Conservation (phyloP, 2,888 invertebrate genomes). For the Scrobipalpa costella region DNA sequence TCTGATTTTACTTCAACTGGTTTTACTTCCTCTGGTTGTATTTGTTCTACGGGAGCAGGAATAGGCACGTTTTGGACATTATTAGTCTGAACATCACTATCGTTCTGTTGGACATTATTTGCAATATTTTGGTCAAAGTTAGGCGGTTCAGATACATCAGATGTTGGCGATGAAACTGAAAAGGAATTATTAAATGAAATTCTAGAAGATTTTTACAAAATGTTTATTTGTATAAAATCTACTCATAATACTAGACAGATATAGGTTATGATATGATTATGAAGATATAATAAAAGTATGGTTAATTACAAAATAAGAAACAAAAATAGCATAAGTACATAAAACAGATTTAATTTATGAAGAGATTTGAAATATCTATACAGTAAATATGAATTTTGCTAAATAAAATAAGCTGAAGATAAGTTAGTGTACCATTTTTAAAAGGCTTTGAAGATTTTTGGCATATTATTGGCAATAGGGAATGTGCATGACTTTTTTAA, state of each 20-base stretch:
- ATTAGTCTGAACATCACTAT: constrained; percentile 25
- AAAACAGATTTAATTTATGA: too few relatives aligned
- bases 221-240: constrained; percentile 22
- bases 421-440: too few relatives aligned
- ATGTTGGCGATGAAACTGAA: constrained; percentile 67
- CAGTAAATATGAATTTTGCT: too few relatives aligned
- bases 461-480: too few relatives aligned
- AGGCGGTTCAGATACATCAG: constrained; percentile 49
- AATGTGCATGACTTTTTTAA: too few relatives aligned
- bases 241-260: neutral
- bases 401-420: too few relatives aligned
- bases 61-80: constrained; percentile 3
- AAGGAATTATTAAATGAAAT: constrained; percentile 46
- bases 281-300: too few relatives aligned
- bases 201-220: neutral
- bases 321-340: too few relatives aligned
- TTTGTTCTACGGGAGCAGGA: constrained; percentile 4
- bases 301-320: too few relatives aligned
- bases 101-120: constrained; percentile 36
- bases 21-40: constrained; percentile 1
- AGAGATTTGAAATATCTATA: too few relatives aligned
- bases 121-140: constrained; percentile 38
- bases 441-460: too few relatives aligned
- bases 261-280: too few relatives aligned
- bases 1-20: constrained; percentile 43